phyloP scores from a whole-genome alignment of 1,140 invertebrate species.

The Eumeta japonica region DNA sequence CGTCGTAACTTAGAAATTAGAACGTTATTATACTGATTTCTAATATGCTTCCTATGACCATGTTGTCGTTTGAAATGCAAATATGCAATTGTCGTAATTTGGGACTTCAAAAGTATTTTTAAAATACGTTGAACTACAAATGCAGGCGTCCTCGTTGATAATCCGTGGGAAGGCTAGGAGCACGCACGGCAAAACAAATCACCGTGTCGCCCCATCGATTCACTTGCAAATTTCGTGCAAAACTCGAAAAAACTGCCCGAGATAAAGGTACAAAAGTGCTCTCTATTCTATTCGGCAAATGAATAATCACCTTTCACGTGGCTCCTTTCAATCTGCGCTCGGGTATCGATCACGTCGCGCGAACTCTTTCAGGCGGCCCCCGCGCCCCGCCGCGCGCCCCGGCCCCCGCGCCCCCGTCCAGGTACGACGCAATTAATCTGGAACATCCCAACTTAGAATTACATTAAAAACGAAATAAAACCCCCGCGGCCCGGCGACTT shows the following conservation, averaged over 20 bases:
- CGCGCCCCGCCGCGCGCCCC: too few relatives aligned
- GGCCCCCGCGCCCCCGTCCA: conserved; percentile 46
- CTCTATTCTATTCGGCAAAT: conserved; percentile 55
- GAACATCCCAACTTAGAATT: conserved; percentile 56
- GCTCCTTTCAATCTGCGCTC: conserved; percentile 52
- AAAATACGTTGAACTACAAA: too few relatives aligned
- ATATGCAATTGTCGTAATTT: too few relatives aligned
- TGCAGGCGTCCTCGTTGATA: too few relatives aligned
- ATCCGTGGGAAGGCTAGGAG: conserved; percentile 41
- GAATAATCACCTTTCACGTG: conserved; percentile 57
- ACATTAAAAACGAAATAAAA: conserved; percentile 56
- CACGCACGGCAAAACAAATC: conserved; percentile 37
- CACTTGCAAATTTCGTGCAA: conserved; percentile 56
- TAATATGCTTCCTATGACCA: neutral
- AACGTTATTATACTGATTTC: neutral
- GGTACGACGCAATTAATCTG: conserved; percentile 55
- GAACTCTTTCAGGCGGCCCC: conserved; percentile 53
- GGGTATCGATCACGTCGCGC: conserved; percentile 50
- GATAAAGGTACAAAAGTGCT: conserved; percentile 56
- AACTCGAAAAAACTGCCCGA: conserved; percentile 44
- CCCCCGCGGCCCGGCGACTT: conserved; percentile 45
- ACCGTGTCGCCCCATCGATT: conserved; percentile 49
- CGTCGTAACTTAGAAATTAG: neutral
- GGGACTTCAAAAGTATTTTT: too few relatives aligned
- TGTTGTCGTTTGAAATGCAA: conserved; percentile 5